A percentile compares a stretch with the other conserved stretches of the same genome.
phyloP scores from a whole-genome alignment of 2,888 invertebrate species.

The Hipparchia semele region DNA sequence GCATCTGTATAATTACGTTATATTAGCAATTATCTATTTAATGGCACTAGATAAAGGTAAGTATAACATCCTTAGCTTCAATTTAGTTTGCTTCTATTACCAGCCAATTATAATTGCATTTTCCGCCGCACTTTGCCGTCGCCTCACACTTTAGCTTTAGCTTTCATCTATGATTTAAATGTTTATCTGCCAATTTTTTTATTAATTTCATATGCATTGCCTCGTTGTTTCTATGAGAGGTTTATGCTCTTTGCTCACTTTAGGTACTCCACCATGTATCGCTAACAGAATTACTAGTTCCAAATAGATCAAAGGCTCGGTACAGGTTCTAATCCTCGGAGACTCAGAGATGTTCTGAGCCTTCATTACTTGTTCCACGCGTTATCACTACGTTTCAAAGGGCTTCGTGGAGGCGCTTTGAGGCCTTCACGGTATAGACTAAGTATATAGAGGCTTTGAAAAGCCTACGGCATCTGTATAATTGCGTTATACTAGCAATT shows the following conservation, averaged over 20 bases:
- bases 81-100: no score
- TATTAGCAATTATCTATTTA: slow-evolving; percentile 2
- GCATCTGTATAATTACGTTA: not conserved
- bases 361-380: slow-evolving; percentile 23
- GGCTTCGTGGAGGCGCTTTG: slow-evolving; percentile 6
- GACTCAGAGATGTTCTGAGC: slow-evolving; percentile 21
- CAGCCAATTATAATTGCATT: no score
- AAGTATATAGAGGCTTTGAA: slow-evolving; percentile 2
- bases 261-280: not conserved
- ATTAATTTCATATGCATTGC: no score
- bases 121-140: no score
- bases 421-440: not conserved
- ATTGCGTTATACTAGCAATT: slow-evolving; percentile 1
- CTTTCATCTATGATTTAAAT: no score
- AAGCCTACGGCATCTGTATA: not conserved
- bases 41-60: not conserved
- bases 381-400: slow-evolving; percentile 23
- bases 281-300: slow-evolving; percentile 26
- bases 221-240: not conserved
- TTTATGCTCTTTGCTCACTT: not conserved
- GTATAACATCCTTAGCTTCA: no score
- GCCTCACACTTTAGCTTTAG: no score
- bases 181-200: no score
- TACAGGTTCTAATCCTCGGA: slow-evolving; percentile 23
- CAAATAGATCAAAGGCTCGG: slow-evolving; percentile 31